Conservation (phyloP, 2,113 vertebrate species). For the Siniperca chuatsi region DNA sequence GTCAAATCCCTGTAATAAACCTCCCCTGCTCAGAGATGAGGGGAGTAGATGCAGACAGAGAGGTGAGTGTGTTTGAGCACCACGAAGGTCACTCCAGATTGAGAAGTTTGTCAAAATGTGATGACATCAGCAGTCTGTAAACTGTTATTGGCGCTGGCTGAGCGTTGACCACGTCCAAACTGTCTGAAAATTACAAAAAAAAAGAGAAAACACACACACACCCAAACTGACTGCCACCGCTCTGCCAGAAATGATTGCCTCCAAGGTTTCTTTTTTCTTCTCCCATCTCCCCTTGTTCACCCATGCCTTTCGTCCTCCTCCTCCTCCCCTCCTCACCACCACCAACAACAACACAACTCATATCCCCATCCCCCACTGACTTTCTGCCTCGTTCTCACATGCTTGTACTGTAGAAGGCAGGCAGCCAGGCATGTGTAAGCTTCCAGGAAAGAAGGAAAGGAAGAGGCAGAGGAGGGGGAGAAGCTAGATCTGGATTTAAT, state of each 20-base stretch:
- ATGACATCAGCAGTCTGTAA: slow-evolving; percentile 96
- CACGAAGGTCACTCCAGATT: slow-evolving; percentile 94
- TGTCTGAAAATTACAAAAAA: slow-evolving; percentile 91
- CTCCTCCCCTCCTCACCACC: slow-evolving; percentile 1
- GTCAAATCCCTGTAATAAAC: slow-evolving; percentile 39
- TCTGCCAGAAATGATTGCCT: slow-evolving; percentile 93
- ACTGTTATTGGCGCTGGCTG: slow-evolving; percentile 91
- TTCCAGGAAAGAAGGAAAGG: slow-evolving; percentile 27
- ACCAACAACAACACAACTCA: slow-evolving; percentile 61
- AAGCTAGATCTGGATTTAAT: slow-evolving; percentile 91
- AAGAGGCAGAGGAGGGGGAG: slow-evolving; percentile 1
- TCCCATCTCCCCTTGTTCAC: slow-evolving; percentile 62
- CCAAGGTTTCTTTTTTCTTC: slow-evolving; percentile 85
- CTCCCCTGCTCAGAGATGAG: slow-evolving; percentile 53
- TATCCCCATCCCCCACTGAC: slow-evolving; percentile 56
- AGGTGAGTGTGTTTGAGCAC: slow-evolving; percentile 78
- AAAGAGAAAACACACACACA: neutral
- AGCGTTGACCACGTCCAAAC: slow-evolving; percentile 83
- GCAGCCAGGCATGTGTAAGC: slow-evolving; percentile 52
- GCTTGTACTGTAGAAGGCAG: slow-evolving; percentile 36
- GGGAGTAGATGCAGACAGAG: slow-evolving; percentile 81
- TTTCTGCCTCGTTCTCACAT: slow-evolving; percentile 24
- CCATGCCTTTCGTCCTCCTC: slow-evolving; percentile 35
- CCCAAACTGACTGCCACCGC: slow-evolving; percentile 82
- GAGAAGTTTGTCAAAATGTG: slow-evolving; percentile 97